These are phyloP conservation scores for Drosophila anceps DNA, from an alignment of 2,888 invertebrate species.

Conservation along the genomic window DNA sequence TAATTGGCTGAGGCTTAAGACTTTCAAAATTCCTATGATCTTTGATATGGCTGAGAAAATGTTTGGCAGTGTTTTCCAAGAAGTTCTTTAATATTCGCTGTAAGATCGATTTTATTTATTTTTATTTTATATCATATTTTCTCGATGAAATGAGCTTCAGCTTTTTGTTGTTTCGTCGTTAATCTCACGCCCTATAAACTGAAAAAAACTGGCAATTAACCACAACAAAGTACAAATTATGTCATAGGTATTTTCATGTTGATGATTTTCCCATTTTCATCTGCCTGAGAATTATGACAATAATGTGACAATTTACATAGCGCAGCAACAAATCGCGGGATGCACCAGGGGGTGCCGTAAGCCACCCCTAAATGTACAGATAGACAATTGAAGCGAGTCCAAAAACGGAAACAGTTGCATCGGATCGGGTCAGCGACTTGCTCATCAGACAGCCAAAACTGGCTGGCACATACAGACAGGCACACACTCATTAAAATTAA, in stretches of 20 bases:
- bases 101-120: neutral
- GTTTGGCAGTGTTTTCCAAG: conserved; percentile 6
- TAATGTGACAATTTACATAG: conserved; percentile 77
- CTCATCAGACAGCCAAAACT: conserved; percentile 26
- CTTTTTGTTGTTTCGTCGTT: conserved; percentile 21
- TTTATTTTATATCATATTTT: neutral
- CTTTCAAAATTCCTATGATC: conserved; percentile 2
- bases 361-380: conserved; percentile 54
- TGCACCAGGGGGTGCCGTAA: conserved; percentile 25
- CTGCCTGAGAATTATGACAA: conserved; percentile 67
- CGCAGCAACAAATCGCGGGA: conserved; percentile 56
- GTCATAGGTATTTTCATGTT: conserved; percentile 64
- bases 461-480: conserved; percentile 33
- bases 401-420: conserved; percentile 71
- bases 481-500: conserved; percentile 81
- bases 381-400: conserved; percentile 43
- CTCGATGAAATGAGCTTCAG: neutral
- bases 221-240: conserved; percentile 77
- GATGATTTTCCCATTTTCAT: conserved; percentile 56
- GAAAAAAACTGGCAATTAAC: conserved; percentile 65
- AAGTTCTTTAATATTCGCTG: neutral
- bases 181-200: conserved; percentile 55
- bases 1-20: conserved; percentile 64
- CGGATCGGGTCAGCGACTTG: conserved; percentile 52
- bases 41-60: conserved; percentile 29